Evolutionary conservation across 2,797 vertebrate species (phyloP), one percentile per base, ranked within the genome.

Genomic region (Tapera naevia): DNA sequence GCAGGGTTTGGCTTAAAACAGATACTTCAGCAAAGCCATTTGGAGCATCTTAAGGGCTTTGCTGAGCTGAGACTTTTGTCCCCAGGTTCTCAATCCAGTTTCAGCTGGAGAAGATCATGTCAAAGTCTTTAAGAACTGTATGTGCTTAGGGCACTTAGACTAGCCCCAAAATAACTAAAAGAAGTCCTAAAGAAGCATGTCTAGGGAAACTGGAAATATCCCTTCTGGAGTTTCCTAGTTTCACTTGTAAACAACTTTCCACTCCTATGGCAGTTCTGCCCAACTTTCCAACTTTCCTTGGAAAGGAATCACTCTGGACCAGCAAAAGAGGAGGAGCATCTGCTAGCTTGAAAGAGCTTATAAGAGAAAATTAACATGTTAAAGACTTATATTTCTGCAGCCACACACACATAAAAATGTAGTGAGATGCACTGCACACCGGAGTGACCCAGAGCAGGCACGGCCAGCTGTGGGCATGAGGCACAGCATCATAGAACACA

Each of bases 321-420:
- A 3, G 14, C 45, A 35, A 60, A 62, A 28, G 28, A 62, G 46
- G 9, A 81, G 13, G 11, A 5, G 5, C 30, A 51, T 24, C 21
- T 46, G 24, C 4, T 51, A 39, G 10, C 43, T 75, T 83, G 25
- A 43, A 81, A 83, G 32, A 82, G 8, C 43, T 80, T 54, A 41
- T 5, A 61, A 46, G 60, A 91, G 25, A 54, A 88, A 82, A 74
- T n/a, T 10, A 54, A 30, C 18, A 18, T 0, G 0, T 37, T 67
- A 43, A 81, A 71, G 11, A 32, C 50, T 43, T 53, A 21, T 39
- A 32, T 54, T 75, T 89, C 64, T 53, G 5, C 46, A 65, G 12
- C 9, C 21, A 15, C 41, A n/a, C 15, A 7, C 11, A 35, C 32
- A 66, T 3, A 21, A 4, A 21, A 4, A 24, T 0, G 1, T 6